Evolutionary conservation across 1,140 invertebrate genomes (phyloP).

Genomic region (Apis laboriosa): DNA sequence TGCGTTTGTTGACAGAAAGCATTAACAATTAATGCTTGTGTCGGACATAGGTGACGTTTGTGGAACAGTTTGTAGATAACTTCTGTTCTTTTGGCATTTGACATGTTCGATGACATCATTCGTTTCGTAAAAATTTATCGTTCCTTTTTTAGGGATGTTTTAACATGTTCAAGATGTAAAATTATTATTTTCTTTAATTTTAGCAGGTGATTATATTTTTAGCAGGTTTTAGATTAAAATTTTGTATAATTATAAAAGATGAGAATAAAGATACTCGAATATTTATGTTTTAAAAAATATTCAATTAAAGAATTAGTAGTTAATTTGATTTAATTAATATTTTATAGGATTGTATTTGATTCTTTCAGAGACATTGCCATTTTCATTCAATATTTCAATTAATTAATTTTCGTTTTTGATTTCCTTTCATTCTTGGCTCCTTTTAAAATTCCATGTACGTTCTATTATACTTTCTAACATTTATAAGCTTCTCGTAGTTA

Average conservation of each 20-base stretch:
- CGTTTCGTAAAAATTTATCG: not conserved
- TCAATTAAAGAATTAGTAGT: too few relatives aligned
- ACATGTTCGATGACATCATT: not conserved
- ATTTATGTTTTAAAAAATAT: too few relatives aligned
- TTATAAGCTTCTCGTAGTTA: too few relatives aligned
- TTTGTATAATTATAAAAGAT: too few relatives aligned
- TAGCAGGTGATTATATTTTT: too few relatives aligned
- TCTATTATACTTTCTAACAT: not conserved
- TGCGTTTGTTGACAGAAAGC: slow-evolving; percentile 62
- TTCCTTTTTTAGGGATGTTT: not conserved
- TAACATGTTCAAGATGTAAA: not conserved
- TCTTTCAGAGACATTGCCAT: too few relatives aligned
- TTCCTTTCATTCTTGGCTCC: accelerated
- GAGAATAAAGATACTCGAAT: too few relatives aligned
- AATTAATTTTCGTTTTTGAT: not conserved
- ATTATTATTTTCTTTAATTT: not conserved
- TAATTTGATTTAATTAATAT: too few relatives aligned
- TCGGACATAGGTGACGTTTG: not conserved
- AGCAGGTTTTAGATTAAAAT: too few relatives aligned
- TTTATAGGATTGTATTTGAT: too few relatives aligned
- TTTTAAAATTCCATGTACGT: not conserved
- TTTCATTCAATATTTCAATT: too few relatives aligned
- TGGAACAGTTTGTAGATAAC: not conserved
- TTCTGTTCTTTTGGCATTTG: not conserved
- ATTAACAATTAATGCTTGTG: slow-evolving; percentile 55